These are phyloP conservation scores for Eurois occulta DNA, from an alignment of 2,888 invertebrate genomes.

Conservation along the genomic window DNA sequence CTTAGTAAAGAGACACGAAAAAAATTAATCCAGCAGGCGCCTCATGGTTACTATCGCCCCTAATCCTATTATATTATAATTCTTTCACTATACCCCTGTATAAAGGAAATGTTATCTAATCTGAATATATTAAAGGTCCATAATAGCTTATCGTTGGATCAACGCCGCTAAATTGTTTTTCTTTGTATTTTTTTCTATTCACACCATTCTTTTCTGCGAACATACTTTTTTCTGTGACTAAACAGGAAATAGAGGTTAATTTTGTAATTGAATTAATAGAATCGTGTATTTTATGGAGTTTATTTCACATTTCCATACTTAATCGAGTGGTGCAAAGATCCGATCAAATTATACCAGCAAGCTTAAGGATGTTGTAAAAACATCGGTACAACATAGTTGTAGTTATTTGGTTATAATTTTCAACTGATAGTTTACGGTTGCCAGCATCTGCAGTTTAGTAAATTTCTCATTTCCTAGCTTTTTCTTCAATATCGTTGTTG, in stretches of 20 bases:
- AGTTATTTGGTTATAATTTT: not conserved
- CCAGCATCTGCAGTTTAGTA: not conserved
- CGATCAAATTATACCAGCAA: conserved; percentile 17
- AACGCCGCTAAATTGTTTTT: conserved; percentile 54
- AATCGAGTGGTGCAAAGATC: conserved; percentile 31
- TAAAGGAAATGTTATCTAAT: conserved; percentile 61
- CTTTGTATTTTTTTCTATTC: conserved; percentile 49
- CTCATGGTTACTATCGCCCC: conserved; percentile 58
- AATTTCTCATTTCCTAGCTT: not conserved
- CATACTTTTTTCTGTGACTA: conserved; percentile 34
- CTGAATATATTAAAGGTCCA: conserved; percentile 55
- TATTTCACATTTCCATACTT: conserved; percentile 45
- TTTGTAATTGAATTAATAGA: conserved; percentile 60
- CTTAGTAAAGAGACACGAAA: conserved; percentile 69
- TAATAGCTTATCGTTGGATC: conserved; percentile 62
- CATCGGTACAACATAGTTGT: not conserved
- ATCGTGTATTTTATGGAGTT: conserved; percentile 52
- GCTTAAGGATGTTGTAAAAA: not conserved
- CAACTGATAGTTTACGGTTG: not conserved
- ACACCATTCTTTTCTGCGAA: conserved; percentile 50
- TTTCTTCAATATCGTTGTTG: not conserved
- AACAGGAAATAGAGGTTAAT: conserved; percentile 44
- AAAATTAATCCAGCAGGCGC: conserved; percentile 74
- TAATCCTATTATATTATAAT: conserved; percentile 74
- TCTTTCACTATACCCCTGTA: conserved; percentile 47